Evolutionary conservation across 2,113 vertebrate species (phyloP).

Genomic region (Micromys minutus): DNA sequence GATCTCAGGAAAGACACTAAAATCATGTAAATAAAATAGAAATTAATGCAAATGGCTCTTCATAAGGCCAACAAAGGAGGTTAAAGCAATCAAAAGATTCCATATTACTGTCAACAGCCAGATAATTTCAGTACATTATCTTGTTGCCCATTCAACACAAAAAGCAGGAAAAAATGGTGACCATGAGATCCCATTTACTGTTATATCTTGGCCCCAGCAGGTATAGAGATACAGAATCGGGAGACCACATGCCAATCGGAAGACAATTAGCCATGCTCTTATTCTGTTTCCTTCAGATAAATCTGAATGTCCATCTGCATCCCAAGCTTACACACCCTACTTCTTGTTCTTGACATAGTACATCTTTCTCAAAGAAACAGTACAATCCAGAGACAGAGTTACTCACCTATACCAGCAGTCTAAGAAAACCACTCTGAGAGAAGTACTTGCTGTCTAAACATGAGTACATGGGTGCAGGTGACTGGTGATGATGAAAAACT

Average conservation of each 20-base stretch:
- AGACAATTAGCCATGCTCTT: not conserved
- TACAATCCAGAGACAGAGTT: not conserved
- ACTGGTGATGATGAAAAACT: not conserved
- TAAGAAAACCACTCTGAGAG: not conserved
- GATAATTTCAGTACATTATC: not conserved
- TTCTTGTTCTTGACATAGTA: not conserved
- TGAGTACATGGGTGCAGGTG: not conserved
- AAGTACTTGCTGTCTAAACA: not conserved
- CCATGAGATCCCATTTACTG: not conserved
- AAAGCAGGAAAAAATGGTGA: not conserved
- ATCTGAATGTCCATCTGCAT: not conserved
- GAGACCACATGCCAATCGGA: not conserved
- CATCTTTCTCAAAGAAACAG: not conserved
- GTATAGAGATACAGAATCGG: not conserved
- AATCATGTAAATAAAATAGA: not conserved
- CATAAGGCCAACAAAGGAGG: not conserved
- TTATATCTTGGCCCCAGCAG: not conserved
- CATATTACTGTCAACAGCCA: not conserved
- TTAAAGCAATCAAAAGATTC: not conserved
- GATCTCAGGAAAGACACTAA: not conserved
- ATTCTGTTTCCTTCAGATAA: not conserved
- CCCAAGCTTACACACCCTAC: not conserved
- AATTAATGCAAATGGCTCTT: not conserved
- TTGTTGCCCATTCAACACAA: not conserved
- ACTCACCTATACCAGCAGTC: not conserved